Percentiles rank a stretch among this genome's conserved stretches.
phyloP scores from a whole-genome alignment of 2,888 invertebrate species.

The Lasius platythorax region DNA sequence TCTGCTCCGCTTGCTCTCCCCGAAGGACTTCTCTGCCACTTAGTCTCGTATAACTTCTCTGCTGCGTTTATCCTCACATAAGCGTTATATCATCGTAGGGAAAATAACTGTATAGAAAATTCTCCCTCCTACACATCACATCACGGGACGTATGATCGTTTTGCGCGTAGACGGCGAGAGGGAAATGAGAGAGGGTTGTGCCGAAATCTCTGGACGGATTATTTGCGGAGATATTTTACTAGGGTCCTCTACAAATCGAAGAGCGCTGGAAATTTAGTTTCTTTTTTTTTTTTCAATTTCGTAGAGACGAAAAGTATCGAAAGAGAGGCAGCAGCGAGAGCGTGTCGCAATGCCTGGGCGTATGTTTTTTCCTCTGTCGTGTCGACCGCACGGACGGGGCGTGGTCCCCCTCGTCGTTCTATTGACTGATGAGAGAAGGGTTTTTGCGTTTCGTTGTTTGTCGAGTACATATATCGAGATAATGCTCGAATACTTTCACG shows the following conservation, averaged over 20 bases:
- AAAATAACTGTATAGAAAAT: constrained; percentile 29
- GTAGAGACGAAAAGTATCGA: constrained; percentile 39
- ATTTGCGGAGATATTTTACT: constrained; percentile 62
- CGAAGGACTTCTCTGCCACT: constrained; percentile 62
- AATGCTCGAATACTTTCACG: constrained; percentile 36
- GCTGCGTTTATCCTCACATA: constrained; percentile 51
- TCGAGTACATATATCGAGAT: constrained; percentile 9
- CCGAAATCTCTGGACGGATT: constrained; percentile 64
- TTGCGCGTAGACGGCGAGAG: constrained; percentile 47
- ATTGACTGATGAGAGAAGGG: constrained; percentile 23
- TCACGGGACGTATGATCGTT: constrained; percentile 33
- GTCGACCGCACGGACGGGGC: constrained; percentile 63
- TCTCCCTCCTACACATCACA: constrained; percentile 15
- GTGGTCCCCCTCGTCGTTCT: constrained; percentile 63
- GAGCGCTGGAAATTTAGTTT: constrained; percentile 55
- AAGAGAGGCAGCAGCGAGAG: constrained; percentile 22
- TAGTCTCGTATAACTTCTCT: constrained; percentile 60
- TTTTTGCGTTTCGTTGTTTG: constrained; percentile 27
- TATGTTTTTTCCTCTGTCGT: constrained; percentile 57
- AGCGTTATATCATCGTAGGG: constrained; percentile 53
- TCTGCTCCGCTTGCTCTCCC: constrained; percentile 67
- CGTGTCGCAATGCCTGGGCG: constrained; percentile 46
- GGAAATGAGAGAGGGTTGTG: constrained; percentile 47
- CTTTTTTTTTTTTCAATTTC: constrained; percentile 13
- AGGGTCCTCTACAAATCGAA: constrained; percentile 53